Percentiles rank a stretch among this genome's conserved stretches.
phyloP scores from a whole-genome alignment of 2,888 invertebrate species.

The Cephus nigrinus region DNA sequence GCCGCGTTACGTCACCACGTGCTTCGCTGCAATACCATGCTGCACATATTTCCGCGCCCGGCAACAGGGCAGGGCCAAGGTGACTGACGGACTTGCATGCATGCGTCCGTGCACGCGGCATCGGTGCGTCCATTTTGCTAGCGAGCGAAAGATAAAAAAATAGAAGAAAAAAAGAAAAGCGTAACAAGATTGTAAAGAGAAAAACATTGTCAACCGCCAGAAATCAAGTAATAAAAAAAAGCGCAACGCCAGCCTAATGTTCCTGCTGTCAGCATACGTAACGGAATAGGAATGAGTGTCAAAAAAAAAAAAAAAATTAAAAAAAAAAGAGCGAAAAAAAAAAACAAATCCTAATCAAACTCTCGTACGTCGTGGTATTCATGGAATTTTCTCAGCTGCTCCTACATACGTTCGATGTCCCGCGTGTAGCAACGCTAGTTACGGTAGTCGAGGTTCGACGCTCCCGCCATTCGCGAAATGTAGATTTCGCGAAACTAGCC shows the following conservation, averaged over 20 bases:
- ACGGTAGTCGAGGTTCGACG: background rate
- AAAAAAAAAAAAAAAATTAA: background rate
- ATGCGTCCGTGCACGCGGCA: background rate
- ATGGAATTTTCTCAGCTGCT: no score
- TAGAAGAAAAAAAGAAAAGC: background rate
- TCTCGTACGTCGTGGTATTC: no score
- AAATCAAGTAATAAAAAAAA: background rate
- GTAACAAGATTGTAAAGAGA: background rate
- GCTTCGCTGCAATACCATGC: constrained; percentile 37
- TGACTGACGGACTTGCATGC: constrained; percentile 2
- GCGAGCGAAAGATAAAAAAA: background rate
- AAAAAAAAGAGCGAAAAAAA: background rate
- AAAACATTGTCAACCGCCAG: background rate
- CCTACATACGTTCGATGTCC: no score
- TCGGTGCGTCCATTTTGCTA: background rate
- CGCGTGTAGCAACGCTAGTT: background rate
- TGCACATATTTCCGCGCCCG: constrained; percentile 48
- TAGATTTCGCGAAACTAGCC: no score
- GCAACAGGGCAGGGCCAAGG: constrained; percentile 33
- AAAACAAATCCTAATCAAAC: background rate
- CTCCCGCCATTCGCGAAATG: background rate
- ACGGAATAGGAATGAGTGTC: background rate
- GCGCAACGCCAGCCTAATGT: background rate
- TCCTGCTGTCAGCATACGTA: background rate
- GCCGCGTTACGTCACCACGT: constrained; percentile 60